These are phyloP conservation scores for Xylophagus ater DNA, from an alignment of 2,888 invertebrate genomes.

Conservation along the genomic window DNA sequence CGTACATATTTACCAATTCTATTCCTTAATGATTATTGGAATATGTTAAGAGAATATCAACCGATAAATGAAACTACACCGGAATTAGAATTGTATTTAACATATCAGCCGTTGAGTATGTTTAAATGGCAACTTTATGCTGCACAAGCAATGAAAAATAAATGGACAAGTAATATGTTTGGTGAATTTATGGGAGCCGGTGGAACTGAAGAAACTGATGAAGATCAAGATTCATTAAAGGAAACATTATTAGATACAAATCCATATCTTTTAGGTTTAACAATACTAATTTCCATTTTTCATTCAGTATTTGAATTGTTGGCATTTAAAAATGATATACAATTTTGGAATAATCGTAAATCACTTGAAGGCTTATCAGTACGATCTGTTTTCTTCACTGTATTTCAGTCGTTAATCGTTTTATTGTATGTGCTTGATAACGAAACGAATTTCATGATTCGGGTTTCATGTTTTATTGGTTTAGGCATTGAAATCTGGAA, in stretches of 20 bases:
- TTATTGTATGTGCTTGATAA: constrained; percentile 95
- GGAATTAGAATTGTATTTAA: constrained; percentile 56
- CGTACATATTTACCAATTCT: constrained; percentile 86
- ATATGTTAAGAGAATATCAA: constrained; percentile 87
- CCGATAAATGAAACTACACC: constrained; percentile 80
- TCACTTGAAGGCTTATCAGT: constrained; percentile 96
- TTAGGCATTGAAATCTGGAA: constrained; percentile 98
- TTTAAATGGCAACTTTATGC: constrained; percentile 99
- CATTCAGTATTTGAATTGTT: constrained; percentile 97
- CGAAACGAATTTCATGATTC: constrained; percentile 93
- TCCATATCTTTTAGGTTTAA: constrained; percentile 84
- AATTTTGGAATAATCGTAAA: constrained; percentile 98
- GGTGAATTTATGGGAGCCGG: constrained; percentile 55
- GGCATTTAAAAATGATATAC: constrained; percentile 99
- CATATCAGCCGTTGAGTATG: constrained; percentile 82
- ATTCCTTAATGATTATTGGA: constrained; percentile 98
- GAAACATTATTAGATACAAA: constrained; percentile 95
- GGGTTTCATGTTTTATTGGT: constrained; percentile 88
- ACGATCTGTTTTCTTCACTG: constrained; percentile 94
- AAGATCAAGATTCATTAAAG: constrained; percentile 81
- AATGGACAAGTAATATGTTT: constrained; percentile 56
- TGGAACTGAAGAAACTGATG: constrained; percentile 63
- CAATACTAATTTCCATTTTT: constrained; percentile 82
- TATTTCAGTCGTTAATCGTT: constrained; percentile 93
- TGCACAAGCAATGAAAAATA: constrained; percentile 87